Evolutionary conservation across 2,113 vertebrate species (phyloP).

Genomic region (Danionella cerebrum): DNA sequence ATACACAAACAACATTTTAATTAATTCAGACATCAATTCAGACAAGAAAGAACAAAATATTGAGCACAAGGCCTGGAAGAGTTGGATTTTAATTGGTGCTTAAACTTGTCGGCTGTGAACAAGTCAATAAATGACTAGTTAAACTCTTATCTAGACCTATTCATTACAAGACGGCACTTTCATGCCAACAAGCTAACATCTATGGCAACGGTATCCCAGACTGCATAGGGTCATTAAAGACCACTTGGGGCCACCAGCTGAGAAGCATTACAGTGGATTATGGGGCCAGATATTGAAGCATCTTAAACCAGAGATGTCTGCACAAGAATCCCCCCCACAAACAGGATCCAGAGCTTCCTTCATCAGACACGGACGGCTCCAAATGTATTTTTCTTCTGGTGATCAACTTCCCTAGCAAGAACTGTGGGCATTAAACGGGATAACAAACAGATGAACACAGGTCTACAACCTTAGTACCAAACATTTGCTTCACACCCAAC

Average conservation of each 20-base stretch:
- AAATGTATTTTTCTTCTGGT: not conserved
- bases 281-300: not conserved
- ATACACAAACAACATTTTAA: no score
- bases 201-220: slow-evolving; percentile 18
- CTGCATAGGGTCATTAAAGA: slow-evolving; percentile 29
- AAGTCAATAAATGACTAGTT: slow-evolving; percentile 55
- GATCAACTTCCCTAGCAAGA: not conserved
- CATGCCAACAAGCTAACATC: slow-evolving; percentile 28
- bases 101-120: not conserved
- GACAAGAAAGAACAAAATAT: no score
- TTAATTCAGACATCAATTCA: no score
- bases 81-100: no score
- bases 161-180: slow-evolving; percentile 56
- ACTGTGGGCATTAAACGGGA: not conserved
- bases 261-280: slow-evolving; percentile 56
- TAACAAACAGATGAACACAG: slow-evolving; percentile 23
- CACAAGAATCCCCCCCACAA: slow-evolving; percentile 5
- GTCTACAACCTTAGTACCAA: slow-evolving; percentile 15
- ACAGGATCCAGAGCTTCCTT: not conserved
- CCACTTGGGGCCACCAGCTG: slow-evolving; percentile 55
- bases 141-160: slow-evolving; percentile 50
- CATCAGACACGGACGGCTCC: not conserved
- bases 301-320: not conserved
- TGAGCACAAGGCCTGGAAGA: no score
- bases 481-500: not conserved